Conservation (phyloP, 2,113 vertebrate species). For the Pedetes capensis region DNA sequence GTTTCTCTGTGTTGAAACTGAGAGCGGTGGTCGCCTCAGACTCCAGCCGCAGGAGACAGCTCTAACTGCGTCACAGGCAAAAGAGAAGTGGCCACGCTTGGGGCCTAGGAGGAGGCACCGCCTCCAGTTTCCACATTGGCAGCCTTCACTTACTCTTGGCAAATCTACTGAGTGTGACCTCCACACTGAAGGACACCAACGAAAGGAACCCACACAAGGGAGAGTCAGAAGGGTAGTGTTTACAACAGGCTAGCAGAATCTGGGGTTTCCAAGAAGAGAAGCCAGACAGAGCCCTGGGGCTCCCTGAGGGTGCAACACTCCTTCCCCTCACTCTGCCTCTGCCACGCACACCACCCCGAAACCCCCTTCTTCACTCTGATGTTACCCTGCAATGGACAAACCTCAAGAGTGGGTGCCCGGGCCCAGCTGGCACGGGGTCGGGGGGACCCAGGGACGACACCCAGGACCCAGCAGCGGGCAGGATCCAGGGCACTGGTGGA, state of each 20-base stretch:
- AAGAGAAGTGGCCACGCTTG: not conserved
- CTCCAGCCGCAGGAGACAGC: too few species aligned
- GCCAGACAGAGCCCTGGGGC: not conserved
- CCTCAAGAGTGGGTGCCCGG: too few species aligned
- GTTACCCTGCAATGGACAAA: not conserved
- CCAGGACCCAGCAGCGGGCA: not conserved
- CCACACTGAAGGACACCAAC: not conserved
- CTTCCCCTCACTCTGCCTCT: not conserved
- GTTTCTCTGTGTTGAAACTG: not conserved
- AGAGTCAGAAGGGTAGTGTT: not conserved
- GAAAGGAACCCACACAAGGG: not conserved
- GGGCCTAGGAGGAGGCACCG: not conserved
- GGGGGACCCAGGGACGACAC: not conserved
- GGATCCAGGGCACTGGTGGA: not conserved
- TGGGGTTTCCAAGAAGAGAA: not conserved
- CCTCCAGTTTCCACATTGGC: rapidly evolving
- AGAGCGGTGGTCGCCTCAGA: not conserved
- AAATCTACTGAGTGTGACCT: not conserved
- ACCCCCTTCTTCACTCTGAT: not conserved
- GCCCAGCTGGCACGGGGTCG: rapidly evolving
- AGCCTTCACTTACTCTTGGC: not conserved
- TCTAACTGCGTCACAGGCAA: not conserved
- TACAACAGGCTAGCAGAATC: not conserved
- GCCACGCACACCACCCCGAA: not conserved
- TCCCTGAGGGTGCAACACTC: too few species aligned